These are phyloP conservation scores for Luscinia megarhynchos DNA, from an alignment of 2,797 vertebrate species.

Conservation along the genomic window DNA sequence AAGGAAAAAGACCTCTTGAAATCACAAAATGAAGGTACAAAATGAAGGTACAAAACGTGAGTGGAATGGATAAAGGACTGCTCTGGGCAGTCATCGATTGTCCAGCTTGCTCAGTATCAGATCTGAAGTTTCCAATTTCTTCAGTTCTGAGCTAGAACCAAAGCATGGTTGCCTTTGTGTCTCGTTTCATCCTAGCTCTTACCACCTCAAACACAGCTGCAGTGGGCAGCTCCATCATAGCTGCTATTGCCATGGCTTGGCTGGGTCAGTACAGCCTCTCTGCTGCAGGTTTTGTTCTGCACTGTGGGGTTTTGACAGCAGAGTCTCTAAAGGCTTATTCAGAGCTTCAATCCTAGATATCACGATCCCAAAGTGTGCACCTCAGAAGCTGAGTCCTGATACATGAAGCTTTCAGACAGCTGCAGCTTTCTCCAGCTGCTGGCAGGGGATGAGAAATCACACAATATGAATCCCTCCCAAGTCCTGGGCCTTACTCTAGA, in stretches of 20 bases:
- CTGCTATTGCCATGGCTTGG: neutral
- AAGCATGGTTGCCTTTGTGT: fast-evolving
- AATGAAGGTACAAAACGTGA: neutral
- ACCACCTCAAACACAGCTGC: neutral
- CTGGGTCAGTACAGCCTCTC: neutral
- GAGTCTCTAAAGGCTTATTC: neutral
- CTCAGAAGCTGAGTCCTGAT: neutral
- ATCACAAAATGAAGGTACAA: neutral
- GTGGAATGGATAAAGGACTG: neutral
- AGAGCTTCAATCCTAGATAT: neutral
- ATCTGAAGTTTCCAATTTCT: neutral
- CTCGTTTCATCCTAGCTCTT: neutral
- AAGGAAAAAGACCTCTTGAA: neutral
- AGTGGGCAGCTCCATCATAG: fast-evolving
- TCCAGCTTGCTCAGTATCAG: neutral
- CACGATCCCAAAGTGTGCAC: neutral
- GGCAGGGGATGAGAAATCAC: neutral
- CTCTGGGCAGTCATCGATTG: neutral
- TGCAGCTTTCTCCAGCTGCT: neutral
- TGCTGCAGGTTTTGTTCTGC: neutral
- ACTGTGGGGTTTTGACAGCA: neutral
- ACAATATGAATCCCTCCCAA: neutral
- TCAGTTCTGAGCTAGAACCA: neutral
- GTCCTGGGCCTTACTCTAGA: neutral
- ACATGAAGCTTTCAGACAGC: neutral